Conservation (phyloP, 2,888 invertebrate genomes). For the Tenthredo livida region DNA sequence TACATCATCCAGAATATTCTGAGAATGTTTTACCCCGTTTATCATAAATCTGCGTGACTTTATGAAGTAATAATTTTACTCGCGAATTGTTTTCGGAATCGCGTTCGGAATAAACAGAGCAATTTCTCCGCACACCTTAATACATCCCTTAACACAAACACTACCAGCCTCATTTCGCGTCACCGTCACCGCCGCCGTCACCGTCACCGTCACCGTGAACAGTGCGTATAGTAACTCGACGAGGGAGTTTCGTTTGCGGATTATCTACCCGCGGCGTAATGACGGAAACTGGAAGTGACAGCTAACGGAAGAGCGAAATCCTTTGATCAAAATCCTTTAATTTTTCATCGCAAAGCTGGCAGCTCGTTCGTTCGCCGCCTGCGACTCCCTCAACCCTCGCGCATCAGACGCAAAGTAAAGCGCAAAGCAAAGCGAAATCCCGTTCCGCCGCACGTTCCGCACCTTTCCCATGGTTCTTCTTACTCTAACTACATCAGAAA, state of each 20-base stretch:
- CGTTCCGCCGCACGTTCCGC: slow-evolving; percentile 46
- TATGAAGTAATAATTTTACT: background rate
- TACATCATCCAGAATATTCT: background rate
- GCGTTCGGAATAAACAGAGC: background rate
- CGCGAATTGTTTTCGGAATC: background rate
- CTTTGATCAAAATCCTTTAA: slow-evolving; percentile 68
- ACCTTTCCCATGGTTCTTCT: slow-evolving; percentile 26
- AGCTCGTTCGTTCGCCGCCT: slow-evolving; percentile 54
- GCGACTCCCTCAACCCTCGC: slow-evolving; percentile 30
- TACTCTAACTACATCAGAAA: slow-evolving; percentile 52
- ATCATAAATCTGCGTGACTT: background rate
- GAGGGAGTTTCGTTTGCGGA: slow-evolving; percentile 48
- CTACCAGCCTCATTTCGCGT: background rate
- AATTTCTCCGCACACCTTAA: background rate
- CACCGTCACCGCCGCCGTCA: background rate
- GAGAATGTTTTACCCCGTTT: background rate
- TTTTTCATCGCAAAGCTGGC: slow-evolving; percentile 64
- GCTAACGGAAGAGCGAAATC: slow-evolving; percentile 62
- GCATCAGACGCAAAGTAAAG: background rate
- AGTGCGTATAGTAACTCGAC: background rate
- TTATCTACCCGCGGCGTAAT: slow-evolving; percentile 57
- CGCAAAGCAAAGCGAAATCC: background rate
- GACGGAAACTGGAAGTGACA: slow-evolving; percentile 63
- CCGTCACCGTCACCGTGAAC: background rate
- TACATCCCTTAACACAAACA: background rate